These are phyloP conservation scores for Enteromius treurensis DNA, from an alignment of 2,797 vertebrate species.

Conservation along the genomic window DNA sequence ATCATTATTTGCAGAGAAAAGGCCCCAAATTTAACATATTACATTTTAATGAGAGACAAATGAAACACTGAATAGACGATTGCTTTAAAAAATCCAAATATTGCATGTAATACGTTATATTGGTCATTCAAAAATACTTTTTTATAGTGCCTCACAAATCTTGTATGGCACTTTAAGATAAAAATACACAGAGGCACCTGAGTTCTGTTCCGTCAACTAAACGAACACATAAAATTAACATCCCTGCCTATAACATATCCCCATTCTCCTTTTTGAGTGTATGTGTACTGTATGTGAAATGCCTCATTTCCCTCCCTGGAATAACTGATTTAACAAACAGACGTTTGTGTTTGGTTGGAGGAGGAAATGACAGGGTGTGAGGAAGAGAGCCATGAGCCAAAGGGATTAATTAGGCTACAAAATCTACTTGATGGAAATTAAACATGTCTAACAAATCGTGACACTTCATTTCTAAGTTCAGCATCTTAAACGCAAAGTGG, in stretches of 20 bases:
- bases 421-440: slow-evolving; percentile 81
- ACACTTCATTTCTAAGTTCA: slow-evolving; percentile 57
- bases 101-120: background rate
- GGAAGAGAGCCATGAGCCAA: slow-evolving; percentile 71
- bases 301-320: slow-evolving; percentile 60
- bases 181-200: background rate
- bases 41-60: background rate
- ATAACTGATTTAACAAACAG: slow-evolving; percentile 84
- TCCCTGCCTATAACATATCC: background rate
- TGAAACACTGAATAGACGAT: background rate
- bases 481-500: background rate
- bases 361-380: slow-evolving; percentile 74
- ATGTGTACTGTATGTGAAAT: background rate
- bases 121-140: background rate
- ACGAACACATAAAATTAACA: slow-evolving; percentile 13
- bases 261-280: background rate
- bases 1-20: background rate
- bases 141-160: background rate
- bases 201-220: slow-evolving; percentile 11
- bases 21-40: background rate
- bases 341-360: slow-evolving; percentile 76
- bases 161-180: background rate
- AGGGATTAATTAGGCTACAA: slow-evolving; percentile 80
- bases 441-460: slow-evolving; percentile 73
- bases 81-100: background rate